These are phyloP conservation scores for Adelges cooleyi DNA, from an alignment of 1,140 invertebrate species.

Conservation along the genomic window DNA sequence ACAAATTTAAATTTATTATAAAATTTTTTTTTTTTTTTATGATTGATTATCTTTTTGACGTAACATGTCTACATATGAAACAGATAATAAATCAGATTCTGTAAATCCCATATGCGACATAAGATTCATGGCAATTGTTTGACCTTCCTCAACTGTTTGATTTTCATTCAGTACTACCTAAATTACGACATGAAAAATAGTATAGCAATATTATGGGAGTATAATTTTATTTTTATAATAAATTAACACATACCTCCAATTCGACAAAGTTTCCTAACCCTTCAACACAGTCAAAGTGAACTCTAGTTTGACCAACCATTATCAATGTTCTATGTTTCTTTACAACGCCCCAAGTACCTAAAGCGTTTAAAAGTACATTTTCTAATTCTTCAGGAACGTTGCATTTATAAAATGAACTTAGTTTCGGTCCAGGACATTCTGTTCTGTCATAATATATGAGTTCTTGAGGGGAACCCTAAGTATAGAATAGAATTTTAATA, in stretches of 20 bases:
- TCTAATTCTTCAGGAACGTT: conserved; percentile 38
- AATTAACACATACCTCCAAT: conserved; percentile 70
- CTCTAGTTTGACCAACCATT: conserved; percentile 68
- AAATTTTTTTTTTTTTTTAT: neutral
- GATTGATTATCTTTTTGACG: conserved; percentile 2
- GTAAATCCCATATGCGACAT: conserved; percentile 30
- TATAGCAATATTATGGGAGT: neutral
- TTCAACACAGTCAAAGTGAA: conserved; percentile 77
- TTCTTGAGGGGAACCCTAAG: conserved; percentile 43
- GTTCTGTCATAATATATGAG: conserved; percentile 69
- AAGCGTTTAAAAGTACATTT: conserved; percentile 43
- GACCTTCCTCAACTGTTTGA: conserved; percentile 31
- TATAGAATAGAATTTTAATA: too few relatives aligned
- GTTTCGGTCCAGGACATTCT: conserved; percentile 56
- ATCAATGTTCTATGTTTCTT: conserved; percentile 63
- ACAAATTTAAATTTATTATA: neutral
- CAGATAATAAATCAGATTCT: conserved; percentile 30
- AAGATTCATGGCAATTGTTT: conserved; percentile 30
- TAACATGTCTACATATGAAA: conserved; percentile 29
- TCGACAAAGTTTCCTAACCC: conserved; percentile 77
- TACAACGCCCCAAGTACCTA: conserved; percentile 54
- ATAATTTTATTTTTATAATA: neutral
- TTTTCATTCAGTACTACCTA: conserved; percentile 29
- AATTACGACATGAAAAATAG: neutral
- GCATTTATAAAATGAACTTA: conserved; percentile 46